Evolutionary conservation across 2,888 invertebrate species (phyloP).

Genomic region (Conchocele bisecta): DNA sequence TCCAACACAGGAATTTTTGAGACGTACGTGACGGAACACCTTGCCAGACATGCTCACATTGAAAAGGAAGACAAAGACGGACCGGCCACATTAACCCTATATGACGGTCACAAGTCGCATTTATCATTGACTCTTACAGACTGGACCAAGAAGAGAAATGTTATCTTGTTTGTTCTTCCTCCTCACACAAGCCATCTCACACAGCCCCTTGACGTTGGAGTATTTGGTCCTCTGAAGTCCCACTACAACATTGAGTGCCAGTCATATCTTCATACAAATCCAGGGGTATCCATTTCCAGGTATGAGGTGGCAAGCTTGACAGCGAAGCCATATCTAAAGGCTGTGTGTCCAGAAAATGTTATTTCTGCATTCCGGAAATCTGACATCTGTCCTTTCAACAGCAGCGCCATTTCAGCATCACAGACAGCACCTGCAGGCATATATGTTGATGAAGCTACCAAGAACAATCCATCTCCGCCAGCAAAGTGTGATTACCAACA

Average conservation of each 20-base stretch:
- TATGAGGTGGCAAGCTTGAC: constrained; percentile 38
- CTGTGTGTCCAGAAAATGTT: constrained; percentile 38
- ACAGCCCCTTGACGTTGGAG: constrained; percentile 44
- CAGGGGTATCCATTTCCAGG: constrained; percentile 34
- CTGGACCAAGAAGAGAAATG: constrained; percentile 40
- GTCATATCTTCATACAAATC: constrained; percentile 29
- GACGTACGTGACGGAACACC: constrained; percentile 29
- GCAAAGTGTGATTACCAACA: no score
- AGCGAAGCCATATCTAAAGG: constrained; percentile 31
- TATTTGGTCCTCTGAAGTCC: constrained; percentile 46
- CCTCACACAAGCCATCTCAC: constrained; percentile 45
- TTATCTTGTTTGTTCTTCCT: constrained; percentile 55
- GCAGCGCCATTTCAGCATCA: background rate
- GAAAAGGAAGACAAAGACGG: constrained; percentile 2
- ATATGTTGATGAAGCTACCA: no score
- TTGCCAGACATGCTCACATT: constrained; percentile 19
- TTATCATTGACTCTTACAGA: constrained; percentile 29
- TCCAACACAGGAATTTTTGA: constrained; percentile 30
- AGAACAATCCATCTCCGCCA: no score
- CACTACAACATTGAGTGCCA: constrained; percentile 42
- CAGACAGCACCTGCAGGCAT: constrained; percentile 19
- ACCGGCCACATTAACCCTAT: constrained; percentile 23
- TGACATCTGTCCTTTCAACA: constrained; percentile 43
- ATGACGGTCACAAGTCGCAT: constrained; percentile 52
- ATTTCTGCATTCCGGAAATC: constrained; percentile 37